phyloP scores from a whole-genome alignment of 1,140 invertebrate genomes.

The Polypedilum pembai region DNA sequence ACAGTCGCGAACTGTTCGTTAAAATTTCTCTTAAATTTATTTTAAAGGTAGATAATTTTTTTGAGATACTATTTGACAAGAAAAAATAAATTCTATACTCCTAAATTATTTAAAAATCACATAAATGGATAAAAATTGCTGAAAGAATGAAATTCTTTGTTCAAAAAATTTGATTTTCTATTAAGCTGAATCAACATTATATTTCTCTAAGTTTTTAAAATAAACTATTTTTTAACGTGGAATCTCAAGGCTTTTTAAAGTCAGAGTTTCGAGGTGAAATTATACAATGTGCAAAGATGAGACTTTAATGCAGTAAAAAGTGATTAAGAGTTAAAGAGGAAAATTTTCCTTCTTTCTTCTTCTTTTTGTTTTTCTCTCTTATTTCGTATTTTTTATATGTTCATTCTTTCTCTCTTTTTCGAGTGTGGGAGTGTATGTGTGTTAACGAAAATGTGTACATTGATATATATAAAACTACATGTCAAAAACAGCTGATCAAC shows the following conservation, averaged over 20 bases:
- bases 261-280: slow-evolving; percentile 4
- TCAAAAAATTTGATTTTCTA: too few species aligned
- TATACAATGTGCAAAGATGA: slow-evolving; percentile 5
- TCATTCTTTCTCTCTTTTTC: too few species aligned
- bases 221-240: not conserved
- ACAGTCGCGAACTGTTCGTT: not conserved
- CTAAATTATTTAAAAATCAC: not conserved
- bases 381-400: not conserved
- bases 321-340: not conserved
- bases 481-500: slow-evolving; percentile 11
- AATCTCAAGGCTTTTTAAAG: slow-evolving; percentile 4
- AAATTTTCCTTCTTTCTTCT: not conserved
- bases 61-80: too few species aligned
- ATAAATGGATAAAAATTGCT: not conserved
- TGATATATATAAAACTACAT: not conserved
- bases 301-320: not conserved
- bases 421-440: not conserved
- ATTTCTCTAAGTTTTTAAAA: not conserved
- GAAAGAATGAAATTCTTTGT: not conserved
- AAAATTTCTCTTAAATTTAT: too few species aligned
- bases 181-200: not conserved
- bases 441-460: not conserved
- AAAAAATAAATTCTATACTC: not conserved
- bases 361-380: not conserved
- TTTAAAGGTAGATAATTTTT: too few species aligned